Conservation (phyloP, 2,797 vertebrate species). For the Propithecus deckenii region DNA sequence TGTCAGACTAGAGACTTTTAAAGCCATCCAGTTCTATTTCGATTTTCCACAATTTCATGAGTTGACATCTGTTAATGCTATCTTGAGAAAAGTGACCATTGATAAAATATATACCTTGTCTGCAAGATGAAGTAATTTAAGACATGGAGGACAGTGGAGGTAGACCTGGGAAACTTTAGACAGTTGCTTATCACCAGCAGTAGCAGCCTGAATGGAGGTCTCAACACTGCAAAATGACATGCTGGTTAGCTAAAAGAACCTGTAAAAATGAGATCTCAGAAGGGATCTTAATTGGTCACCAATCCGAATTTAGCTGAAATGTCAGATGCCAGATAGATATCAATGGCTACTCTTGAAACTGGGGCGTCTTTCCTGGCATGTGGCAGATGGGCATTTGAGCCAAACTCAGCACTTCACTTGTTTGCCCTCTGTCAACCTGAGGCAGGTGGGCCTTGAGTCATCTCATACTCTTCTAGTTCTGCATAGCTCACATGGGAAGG, state of each 20-base stretch:
- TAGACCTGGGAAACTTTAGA: not conserved
- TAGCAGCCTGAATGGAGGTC: not conserved
- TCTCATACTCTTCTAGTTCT: not conserved
- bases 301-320: not conserved
- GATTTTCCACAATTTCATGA: not conserved
- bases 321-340: not conserved
- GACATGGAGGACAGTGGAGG: not conserved
- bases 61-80: not conserved
- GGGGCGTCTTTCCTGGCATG: not conserved
- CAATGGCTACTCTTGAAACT: not conserved
- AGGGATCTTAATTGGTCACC: not conserved
- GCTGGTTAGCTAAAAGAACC: not conserved
- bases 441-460: not conserved
- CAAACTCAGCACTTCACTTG: not conserved
- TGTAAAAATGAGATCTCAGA: not conserved
- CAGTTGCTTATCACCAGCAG: not conserved
- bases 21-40: not conserved
- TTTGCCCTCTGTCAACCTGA: slow-evolving; percentile 23
- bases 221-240: not conserved
- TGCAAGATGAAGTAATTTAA: slow-evolving; percentile 5
- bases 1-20: not conserved
- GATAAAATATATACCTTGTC: not conserved
- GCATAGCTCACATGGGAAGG: not conserved
- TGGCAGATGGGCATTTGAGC: not conserved
- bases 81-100: not conserved